These are phyloP conservation scores for Diaprepes abbreviatus DNA, from an alignment of 2,888 invertebrate genomes.

Conservation along the genomic window DNA sequence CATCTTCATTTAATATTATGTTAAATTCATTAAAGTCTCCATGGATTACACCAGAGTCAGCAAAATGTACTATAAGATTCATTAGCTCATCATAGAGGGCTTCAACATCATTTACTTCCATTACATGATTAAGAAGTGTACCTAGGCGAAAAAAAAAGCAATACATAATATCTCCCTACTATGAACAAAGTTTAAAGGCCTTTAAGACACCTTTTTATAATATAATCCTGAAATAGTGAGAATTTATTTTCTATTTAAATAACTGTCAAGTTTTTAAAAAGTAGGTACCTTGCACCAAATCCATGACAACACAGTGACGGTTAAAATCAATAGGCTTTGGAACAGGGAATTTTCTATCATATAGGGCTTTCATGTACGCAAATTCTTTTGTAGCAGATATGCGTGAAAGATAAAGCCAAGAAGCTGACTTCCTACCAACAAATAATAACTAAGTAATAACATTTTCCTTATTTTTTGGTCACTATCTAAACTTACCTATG, in stretches of 20 bases:
- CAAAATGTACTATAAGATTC: constrained; percentile 91
- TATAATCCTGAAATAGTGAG: no score
- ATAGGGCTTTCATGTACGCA: constrained; percentile 95
- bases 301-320: constrained; percentile 97
- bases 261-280: no score
- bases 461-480: background rate
- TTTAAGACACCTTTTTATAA: no score
- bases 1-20: constrained; percentile 87
- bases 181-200: no score
- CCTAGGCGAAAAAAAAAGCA: no score
- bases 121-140: constrained; percentile 79
- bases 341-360: constrained; percentile 92
- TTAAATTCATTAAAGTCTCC: constrained; percentile 99
- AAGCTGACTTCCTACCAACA: constrained; percentile 78
- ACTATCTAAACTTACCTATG: constrained; percentile 70
- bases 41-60: constrained; percentile 96
- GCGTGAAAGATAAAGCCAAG: constrained; percentile 96
- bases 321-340: constrained; percentile 96
- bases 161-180: no score
- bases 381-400: constrained; percentile 98
- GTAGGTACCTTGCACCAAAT: constrained; percentile 81
- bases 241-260: no score
- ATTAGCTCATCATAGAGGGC: constrained; percentile 93
- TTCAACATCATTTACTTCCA: constrained; percentile 78
- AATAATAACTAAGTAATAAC: constrained; percentile 1